A percentile compares a stretch with the other conserved stretches of the same genome.
phyloP scores from a whole-genome alignment of 2,888 invertebrate species.

The Tipula lateralis region DNA sequence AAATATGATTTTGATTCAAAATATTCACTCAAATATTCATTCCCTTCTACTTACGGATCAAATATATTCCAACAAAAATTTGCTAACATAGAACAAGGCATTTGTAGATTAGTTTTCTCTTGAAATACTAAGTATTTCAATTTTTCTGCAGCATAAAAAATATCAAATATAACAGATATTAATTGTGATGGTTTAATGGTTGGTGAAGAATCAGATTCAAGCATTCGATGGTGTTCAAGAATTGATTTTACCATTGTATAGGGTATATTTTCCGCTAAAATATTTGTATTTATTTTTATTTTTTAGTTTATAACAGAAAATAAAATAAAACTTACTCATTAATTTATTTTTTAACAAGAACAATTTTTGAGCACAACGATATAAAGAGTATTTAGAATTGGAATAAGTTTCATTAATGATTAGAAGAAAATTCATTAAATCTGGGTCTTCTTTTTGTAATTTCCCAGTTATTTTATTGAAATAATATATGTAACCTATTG shows the following conservation, averaged over 20 bases:
- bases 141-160: conserved; percentile 47
- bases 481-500: not conserved
- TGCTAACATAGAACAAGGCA: conserved; percentile 41
- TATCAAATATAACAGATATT: conserved; percentile 45
- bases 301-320: not conserved
- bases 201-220: conserved; percentile 40
- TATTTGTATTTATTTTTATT: not conserved
- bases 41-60: conserved; percentile 43
- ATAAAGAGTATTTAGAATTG: conserved; percentile 44
- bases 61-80: conserved; percentile 49
- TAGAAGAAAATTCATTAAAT: not conserved
- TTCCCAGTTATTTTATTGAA: not conserved
- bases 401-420: not conserved
- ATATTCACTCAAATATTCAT: not conserved
- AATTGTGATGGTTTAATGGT: conserved; percentile 46
- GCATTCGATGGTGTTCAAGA: conserved; percentile 43
- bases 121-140: conserved; percentile 43
- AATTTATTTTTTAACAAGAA: conserved; percentile 44
- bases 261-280: conserved; percentile 44
- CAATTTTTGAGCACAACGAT: conserved; percentile 46
- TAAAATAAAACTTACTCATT: conserved; percentile 41
- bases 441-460: conserved; percentile 12
- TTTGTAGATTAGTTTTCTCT: conserved; percentile 39
- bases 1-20: conserved; percentile 28
- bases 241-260: conserved; percentile 45